phyloP scores from a whole-genome alignment of 2,888 invertebrate species.

The Dynastes maya region DNA sequence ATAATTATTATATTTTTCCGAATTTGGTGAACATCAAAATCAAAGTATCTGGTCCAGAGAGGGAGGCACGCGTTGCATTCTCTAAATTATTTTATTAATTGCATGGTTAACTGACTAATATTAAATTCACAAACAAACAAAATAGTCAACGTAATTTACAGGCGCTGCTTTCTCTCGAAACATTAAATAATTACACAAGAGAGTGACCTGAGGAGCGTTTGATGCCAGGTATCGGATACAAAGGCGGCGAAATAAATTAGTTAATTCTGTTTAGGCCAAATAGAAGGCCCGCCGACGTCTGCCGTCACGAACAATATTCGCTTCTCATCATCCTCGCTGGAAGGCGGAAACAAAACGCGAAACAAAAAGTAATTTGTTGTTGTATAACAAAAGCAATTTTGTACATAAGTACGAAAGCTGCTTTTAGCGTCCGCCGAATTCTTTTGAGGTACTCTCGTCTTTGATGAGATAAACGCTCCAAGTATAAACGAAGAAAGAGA shows the following conservation, averaged over 20 bases:
- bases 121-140: too few relatives aligned
- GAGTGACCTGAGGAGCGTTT: slow-evolving; percentile 23
- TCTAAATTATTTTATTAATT: too few relatives aligned
- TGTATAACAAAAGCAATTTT: slow-evolving; percentile 34
- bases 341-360: slow-evolving; percentile 18
- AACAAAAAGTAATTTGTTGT: slow-evolving; percentile 37
- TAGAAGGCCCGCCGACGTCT: not conserved
- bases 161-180: not conserved
- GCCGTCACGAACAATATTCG: slow-evolving; percentile 30
- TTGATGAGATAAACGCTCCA: slow-evolving; percentile 16
- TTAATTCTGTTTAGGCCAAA: slow-evolving; percentile 27
- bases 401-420: slow-evolving; percentile 16
- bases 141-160: too few relatives aligned
- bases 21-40: too few relatives aligned
- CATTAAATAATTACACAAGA: slow-evolving; percentile 21
- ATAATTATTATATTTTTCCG: too few relatives aligned
- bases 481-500: slow-evolving; percentile 20
- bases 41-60: too few relatives aligned
- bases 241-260: slow-evolving; percentile 31
- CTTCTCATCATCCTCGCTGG: slow-evolving; percentile 1
- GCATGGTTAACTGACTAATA: too few relatives aligned
- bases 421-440: slow-evolving; percentile 20
- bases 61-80: too few relatives aligned
- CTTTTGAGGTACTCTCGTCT: slow-evolving; percentile 16
- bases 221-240: slow-evolving; percentile 35